Evolutionary conservation across 53 echinoderm and acorn worm species (phyloP).

Genomic region (Henricia sp.): DNA sequence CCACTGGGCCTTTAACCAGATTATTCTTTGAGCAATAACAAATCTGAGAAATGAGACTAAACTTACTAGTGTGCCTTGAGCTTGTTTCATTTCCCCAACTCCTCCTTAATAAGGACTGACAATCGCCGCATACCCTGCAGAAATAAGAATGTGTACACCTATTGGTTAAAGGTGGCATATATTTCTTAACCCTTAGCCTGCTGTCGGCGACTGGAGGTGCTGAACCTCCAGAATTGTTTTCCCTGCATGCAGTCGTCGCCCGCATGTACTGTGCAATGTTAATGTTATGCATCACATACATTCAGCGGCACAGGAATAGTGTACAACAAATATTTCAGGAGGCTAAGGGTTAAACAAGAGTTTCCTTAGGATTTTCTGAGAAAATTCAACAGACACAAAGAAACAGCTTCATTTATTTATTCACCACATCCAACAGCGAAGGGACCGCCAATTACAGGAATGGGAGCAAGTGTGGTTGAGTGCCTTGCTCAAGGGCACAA

Average conservation of each 20-base stretch:
- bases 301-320: not conserved
- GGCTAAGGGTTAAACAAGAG: too few species aligned
- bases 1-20: too few species aligned
- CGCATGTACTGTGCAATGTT: not conserved
- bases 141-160: not conserved
- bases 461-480: not conserved
- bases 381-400: too few species aligned
- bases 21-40: too few species aligned
- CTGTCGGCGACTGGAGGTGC: too few species aligned
- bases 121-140: slow-evolving; percentile 79
- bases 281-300: not conserved
- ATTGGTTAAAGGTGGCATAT: not conserved
- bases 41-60: too few species aligned
- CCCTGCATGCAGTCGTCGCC: not conserved
- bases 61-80: too few species aligned
- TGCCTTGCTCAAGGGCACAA: not conserved
- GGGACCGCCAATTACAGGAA: not conserved
- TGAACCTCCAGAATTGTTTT: not conserved
- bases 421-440: too few species aligned
- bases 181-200: too few species aligned
- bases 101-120: slow-evolving; percentile 74
- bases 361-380: too few species aligned
- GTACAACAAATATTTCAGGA: not conserved
- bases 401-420: too few species aligned
- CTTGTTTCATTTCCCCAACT: slow-evolving; percentile 4